Evolutionary conservation across 2,888 invertebrate species (phyloP).

Genomic region (Sabatieria punctata): DNA sequence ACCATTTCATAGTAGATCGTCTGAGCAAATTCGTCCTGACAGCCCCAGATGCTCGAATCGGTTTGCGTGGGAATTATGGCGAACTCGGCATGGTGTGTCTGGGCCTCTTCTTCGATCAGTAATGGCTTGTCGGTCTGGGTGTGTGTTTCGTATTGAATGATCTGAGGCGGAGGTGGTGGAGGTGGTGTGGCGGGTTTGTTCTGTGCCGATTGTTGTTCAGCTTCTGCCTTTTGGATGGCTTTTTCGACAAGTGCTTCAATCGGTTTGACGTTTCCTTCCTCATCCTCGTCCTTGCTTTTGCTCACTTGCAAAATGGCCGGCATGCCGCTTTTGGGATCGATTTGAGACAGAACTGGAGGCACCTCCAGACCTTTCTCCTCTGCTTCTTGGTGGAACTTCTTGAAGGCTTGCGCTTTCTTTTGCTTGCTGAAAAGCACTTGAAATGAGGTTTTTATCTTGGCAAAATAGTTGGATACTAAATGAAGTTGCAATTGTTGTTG

Average conservation of each 20-base stretch:
- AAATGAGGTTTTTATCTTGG: too few species aligned
- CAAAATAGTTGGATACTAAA: too few species aligned
- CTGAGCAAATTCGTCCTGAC: background rate
- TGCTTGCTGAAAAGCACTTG: conserved; percentile 10
- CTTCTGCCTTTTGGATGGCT: too few species aligned
- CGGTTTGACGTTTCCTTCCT: too few species aligned
- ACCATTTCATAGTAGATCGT: background rate
- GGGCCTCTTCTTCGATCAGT: background rate
- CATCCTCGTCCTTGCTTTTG: background rate
- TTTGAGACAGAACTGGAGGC: conserved; percentile 7
- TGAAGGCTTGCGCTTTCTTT: conserved; percentile 6
- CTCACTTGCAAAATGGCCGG: conserved; percentile 4
- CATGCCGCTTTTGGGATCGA: conserved; percentile 8
- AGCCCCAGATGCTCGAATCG: background rate
- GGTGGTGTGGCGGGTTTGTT: too few species aligned
- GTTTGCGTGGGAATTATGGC: background rate
- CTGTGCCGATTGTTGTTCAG: too few species aligned
- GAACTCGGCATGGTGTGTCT: background rate
- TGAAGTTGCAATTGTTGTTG: too few species aligned
- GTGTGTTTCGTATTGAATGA: background rate
- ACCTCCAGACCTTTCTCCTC: conserved; percentile 26
- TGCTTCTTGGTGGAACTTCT: conserved; percentile 26
- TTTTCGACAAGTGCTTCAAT: too few species aligned
- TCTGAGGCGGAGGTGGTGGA: background rate
- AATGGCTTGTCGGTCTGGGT: background rate